phyloP scores from a whole-genome alignment of 2,113 vertebrate species.

The Mobula birostris region DNA sequence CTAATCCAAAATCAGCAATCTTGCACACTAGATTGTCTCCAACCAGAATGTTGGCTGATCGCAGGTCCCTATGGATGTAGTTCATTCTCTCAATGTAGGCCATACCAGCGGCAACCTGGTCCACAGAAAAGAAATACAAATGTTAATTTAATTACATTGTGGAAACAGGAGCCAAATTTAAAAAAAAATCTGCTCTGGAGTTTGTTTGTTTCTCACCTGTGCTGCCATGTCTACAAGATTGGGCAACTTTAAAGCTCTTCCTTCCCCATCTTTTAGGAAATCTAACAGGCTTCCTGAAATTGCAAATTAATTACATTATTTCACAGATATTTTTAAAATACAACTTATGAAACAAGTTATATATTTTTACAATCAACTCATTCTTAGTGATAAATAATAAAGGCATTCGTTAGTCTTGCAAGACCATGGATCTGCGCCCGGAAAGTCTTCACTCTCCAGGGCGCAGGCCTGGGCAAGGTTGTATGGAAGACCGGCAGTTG shows the following conservation, averaged over 20 bases:
- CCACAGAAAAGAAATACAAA: neutral
- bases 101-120: constrained; percentile 83
- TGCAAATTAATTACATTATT: no score
- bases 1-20: constrained; percentile 92
- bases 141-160: neutral
- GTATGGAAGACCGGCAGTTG: no score
- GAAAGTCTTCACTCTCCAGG: no score
- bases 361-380: no score
- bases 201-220: constrained; percentile 61
- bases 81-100: constrained; percentile 98
- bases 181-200: no score
- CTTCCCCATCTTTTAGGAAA: constrained; percentile 84
- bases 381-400: no score
- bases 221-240: constrained; percentile 96
- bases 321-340: no score
- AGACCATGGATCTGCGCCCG: no score
- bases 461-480: no score
- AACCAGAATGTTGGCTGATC: constrained; percentile 93
- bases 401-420: no score
- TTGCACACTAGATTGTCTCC: constrained; percentile 90
- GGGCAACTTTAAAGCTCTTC: constrained; percentile 80
- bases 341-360: no score
- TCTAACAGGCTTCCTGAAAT: constrained; percentile 85
- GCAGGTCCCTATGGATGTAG: constrained; percentile 92
- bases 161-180: neutral